Evolutionary conservation across 2,797 vertebrate genomes (phyloP).

Genomic region (Momotus momota): DNA sequence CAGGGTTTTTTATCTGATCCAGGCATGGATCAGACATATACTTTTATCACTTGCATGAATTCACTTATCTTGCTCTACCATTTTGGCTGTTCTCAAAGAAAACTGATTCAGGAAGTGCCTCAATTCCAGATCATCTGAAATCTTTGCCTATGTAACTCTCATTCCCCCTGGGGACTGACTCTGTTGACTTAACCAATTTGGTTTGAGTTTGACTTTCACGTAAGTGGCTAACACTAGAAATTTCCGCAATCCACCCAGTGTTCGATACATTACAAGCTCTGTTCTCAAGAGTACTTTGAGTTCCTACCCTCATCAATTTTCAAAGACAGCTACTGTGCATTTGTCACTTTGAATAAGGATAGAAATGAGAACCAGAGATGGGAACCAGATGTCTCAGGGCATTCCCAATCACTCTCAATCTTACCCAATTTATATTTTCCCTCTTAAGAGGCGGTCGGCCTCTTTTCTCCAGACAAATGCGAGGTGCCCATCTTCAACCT

Average conservation of each 20-base stretch:
- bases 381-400: conserved; percentile 71
- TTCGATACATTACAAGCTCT: conserved; percentile 33
- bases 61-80: not conserved
- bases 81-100: conserved; percentile 11
- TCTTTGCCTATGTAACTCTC: conserved; percentile 23
- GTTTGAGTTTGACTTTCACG: conserved; percentile 55
- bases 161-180: not conserved
- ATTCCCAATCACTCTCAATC: conserved; percentile 53
- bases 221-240: conserved; percentile 61
- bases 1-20: not conserved
- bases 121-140: conserved; percentile 47
- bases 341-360: conserved; percentile 71
- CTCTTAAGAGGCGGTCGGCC: not conserved
- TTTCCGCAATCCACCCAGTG: conserved; percentile 4
- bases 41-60: not conserved
- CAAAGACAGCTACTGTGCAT: conserved; percentile 67
- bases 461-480: not conserved
- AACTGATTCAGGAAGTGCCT: conserved; percentile 25
- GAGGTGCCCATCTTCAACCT: not conserved
- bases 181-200: conserved; percentile 67
- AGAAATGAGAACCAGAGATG: conserved; percentile 72
- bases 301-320: conserved; percentile 64
- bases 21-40: not conserved
- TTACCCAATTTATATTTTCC: conserved; percentile 50
- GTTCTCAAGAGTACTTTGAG: conserved; percentile 45